Conservation (phyloP, 2,888 invertebrate genomes). For the Mystacides longicornis region DNA sequence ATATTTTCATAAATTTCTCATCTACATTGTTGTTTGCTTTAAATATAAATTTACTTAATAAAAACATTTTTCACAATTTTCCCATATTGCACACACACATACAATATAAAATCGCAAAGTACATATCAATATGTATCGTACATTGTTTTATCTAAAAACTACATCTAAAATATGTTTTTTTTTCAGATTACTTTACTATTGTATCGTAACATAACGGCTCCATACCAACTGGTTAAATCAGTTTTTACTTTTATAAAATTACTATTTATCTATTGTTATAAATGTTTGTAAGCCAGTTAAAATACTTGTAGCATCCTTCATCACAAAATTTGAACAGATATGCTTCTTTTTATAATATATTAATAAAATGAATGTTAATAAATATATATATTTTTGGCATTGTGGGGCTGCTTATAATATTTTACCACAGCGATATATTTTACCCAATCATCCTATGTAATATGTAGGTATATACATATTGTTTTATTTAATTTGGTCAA, state of each 20-base stretch:
- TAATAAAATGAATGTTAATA: no score
- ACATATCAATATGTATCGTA: slow-evolving; percentile 21
- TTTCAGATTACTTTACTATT: not conserved
- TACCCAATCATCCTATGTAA: not conserved
- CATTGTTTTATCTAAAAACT: not conserved
- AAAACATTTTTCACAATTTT: slow-evolving; percentile 24
- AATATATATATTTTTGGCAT: not conserved
- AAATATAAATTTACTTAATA: slow-evolving; percentile 19
- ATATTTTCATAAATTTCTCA: no score
- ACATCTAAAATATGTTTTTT: slow-evolving; percentile 6
- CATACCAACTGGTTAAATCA: no score
- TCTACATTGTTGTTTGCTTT: no score
- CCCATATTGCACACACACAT: slow-evolving; percentile 50
- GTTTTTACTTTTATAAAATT: no score
- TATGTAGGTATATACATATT: slow-evolving; percentile 8
- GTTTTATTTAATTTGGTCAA: not conserved
- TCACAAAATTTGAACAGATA: no score
- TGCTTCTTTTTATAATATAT: no score
- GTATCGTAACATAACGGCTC: not conserved
- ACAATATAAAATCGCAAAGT: slow-evolving; percentile 36
- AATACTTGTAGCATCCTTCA: no score
- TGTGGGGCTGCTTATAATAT: not conserved
- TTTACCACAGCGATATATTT: no score
- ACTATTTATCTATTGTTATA: no score
- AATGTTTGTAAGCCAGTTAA: no score